These are phyloP conservation scores for Lasioglossum malachurum DNA, from an alignment of 2,888 invertebrate species.

Conservation along the genomic window DNA sequence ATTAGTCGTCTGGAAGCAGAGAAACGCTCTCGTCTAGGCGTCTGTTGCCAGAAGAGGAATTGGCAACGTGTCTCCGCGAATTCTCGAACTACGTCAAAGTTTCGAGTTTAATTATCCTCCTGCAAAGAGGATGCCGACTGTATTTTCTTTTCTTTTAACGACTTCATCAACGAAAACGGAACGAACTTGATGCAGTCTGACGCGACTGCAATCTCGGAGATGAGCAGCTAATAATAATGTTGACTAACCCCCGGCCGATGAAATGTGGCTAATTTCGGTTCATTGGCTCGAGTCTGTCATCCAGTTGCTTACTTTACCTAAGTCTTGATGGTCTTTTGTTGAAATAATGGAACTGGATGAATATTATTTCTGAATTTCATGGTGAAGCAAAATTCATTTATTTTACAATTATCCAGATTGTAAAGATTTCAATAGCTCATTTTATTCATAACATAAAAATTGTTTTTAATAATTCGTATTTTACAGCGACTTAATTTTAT, in stretches of 20 bases:
- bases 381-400: background rate
- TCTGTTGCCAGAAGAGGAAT: background rate
- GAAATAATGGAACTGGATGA: background rate
- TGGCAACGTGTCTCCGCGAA: constrained; percentile 25
- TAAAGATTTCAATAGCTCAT: too few species aligned
- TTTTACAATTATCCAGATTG: too few species aligned
- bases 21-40: background rate
- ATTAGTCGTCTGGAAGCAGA: constrained; percentile 17
- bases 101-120: constrained; percentile 47
- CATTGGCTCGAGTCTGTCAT: background rate
- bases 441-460: too few species aligned
- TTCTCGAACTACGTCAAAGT: constrained; percentile 36
- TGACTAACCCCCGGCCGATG: constrained; percentile 21
- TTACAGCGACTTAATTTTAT: too few species aligned
- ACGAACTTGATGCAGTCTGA: constrained; percentile 8
- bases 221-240: constrained; percentile 40
- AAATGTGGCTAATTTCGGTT: constrained; percentile 18
- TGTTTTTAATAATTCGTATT: too few species aligned
- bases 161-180: constrained; percentile 5
- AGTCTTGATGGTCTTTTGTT: background rate
- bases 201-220: constrained; percentile 27
- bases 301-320: background rate
- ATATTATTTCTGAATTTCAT: background rate
- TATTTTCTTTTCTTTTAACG: background rate
- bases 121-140: constrained; percentile 35